Percentiles rank a stretch among this genome's conserved stretches.
phyloP scores from a whole-genome alignment of 2,113 vertebrate genomes.

The Neodontobutis hainanensis region DNA sequence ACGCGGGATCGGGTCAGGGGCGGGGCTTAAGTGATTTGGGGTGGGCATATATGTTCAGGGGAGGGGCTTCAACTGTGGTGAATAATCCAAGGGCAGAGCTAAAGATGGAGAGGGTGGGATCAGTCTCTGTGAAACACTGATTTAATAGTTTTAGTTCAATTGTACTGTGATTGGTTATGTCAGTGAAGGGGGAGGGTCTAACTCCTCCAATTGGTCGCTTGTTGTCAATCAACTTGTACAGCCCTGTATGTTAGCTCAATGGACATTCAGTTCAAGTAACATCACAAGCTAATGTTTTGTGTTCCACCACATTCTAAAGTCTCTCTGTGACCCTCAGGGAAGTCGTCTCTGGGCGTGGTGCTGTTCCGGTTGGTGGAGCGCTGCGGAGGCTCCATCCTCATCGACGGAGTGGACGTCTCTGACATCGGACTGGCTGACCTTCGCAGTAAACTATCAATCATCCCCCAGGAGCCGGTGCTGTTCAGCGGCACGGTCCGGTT shows the following conservation, averaged over 20 bases:
- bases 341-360: conserved; percentile 90
- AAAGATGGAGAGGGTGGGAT: too few relatives aligned
- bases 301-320: background rate
- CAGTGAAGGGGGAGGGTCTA: too few relatives aligned
- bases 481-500: conserved; percentile 90
- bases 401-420: conserved; percentile 89
- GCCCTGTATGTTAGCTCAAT: too few relatives aligned
- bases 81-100: too few relatives aligned
- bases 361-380: conserved; percentile 89
- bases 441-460: conserved; percentile 93
- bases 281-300: too few relatives aligned
- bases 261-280: too few relatives aligned
- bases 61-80: background rate
- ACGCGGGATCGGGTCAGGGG: conserved; percentile 86
- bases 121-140: too few relatives aligned
- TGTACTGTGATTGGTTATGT: too few relatives aligned
- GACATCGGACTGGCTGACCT: conserved; percentile 92
- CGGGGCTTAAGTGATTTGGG: background rate
- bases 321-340: conserved; percentile 71
- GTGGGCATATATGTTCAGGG: background rate
- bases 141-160: too few relatives aligned
- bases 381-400: conserved; percentile 90
- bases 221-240: too few relatives aligned
- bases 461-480: conserved; percentile 91
- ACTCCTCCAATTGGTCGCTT: too few relatives aligned